phyloP scores from a whole-genome alignment of 1,140 invertebrate species.

The Trigoniulus corallinus region DNA sequence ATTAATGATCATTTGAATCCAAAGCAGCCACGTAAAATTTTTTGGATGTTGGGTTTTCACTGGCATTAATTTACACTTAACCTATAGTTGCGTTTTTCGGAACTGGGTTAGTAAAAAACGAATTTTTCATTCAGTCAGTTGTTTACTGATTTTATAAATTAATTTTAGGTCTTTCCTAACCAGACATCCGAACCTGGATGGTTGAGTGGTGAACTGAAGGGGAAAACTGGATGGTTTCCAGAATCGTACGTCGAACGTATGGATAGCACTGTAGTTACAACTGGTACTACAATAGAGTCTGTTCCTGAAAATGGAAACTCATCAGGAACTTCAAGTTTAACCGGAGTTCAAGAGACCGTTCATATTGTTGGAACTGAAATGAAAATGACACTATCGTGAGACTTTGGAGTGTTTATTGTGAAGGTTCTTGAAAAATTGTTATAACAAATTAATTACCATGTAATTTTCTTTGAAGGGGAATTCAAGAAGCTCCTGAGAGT shows the following conservation, averaged over 20 bases:
- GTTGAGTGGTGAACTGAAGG: slow-evolving; percentile 78
- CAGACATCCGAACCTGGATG: slow-evolving; percentile 76
- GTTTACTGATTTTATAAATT: too few relatives aligned
- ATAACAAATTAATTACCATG: not conserved
- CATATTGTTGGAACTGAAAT: slow-evolving; percentile 17
- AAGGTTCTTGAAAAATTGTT: not conserved
- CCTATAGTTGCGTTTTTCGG: too few relatives aligned
- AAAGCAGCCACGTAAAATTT: too few relatives aligned
- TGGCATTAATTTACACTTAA: too few relatives aligned
- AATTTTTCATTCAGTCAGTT: too few relatives aligned
- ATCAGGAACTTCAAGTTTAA: slow-evolving; percentile 3
- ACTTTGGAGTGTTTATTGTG: too few relatives aligned
- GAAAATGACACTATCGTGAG: slow-evolving; percentile 29
- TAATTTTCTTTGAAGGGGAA: slow-evolving; percentile 32
- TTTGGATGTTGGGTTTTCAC: too few relatives aligned
- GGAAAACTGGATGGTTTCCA: slow-evolving; percentile 91
- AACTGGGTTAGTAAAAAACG: too few relatives aligned
- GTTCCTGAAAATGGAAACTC: slow-evolving; percentile 3
- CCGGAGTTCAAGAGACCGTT: slow-evolving; percentile 13
- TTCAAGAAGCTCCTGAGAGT: slow-evolving; percentile 54
- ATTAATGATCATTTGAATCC: too few relatives aligned
- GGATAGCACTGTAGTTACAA: slow-evolving; percentile 31
- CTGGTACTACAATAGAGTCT: slow-evolving; percentile 10
- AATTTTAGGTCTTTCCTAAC: not conserved
- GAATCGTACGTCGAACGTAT: slow-evolving; percentile 73